phyloP scores from a whole-genome alignment of 2,888 invertebrate species.

The Clostera curtula region DNA sequence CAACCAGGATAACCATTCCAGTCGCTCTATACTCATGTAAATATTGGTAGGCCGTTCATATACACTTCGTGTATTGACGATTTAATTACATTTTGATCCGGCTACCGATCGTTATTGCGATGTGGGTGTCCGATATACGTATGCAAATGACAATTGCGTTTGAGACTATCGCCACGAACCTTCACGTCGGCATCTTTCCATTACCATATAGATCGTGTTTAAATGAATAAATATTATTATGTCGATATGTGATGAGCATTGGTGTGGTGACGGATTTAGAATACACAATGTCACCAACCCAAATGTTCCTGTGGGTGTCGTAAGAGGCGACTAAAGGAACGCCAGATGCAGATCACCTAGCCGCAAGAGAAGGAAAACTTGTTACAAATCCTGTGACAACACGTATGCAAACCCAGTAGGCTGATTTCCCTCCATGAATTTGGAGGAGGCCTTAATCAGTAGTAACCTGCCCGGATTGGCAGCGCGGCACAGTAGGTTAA shows the following conservation, averaged over 20 bases:
- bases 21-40: conserved; percentile 28
- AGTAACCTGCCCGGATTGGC: too few species aligned
- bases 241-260: conserved; percentile 10
- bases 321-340: too few species aligned
- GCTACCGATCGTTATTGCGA: conserved; percentile 55
- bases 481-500: too few species aligned
- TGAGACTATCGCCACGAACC: conserved; percentile 27
- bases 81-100: conserved; percentile 72
- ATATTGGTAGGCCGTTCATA: conserved; percentile 56
- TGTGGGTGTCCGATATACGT: conserved; percentile 70
- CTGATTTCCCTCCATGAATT: too few species aligned
- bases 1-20: conserved; percentile 16
- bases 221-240: conserved; percentile 28
- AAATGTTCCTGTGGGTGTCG: too few species aligned
- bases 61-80: conserved; percentile 68
- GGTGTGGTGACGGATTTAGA: too few species aligned
- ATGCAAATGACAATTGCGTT: conserved; percentile 45
- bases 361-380: too few species aligned
- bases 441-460: too few species aligned
- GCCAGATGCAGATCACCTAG: too few species aligned
- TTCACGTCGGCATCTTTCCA: conserved; percentile 42
- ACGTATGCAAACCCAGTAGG: too few species aligned
- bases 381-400: too few species aligned
- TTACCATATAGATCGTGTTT: conserved; percentile 36
- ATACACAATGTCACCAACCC: too few species aligned